Conservation (phyloP, 2,113 vertebrate species). For the Hirundichthys speculiger region DNA sequence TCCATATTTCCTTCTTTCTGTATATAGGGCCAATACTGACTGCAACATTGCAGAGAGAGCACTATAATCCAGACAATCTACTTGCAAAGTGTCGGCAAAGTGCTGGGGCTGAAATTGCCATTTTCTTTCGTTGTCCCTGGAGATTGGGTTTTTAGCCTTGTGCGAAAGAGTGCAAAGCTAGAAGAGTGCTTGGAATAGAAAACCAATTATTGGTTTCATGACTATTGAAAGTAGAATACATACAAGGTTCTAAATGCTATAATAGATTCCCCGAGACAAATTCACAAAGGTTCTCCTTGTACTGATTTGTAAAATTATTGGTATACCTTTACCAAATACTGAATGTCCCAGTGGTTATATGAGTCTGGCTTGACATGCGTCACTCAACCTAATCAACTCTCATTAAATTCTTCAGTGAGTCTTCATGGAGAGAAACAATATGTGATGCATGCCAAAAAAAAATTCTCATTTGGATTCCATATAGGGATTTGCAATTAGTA, state of each 20-base stretch:
- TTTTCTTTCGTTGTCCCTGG: conserved; percentile 56
- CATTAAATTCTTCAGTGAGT: neutral
- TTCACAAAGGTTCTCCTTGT: conserved; percentile 32
- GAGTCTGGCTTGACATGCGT: neutral
- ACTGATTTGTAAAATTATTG: conserved; percentile 38
- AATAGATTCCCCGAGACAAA: conserved; percentile 31
- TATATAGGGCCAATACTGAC: conserved; percentile 34
- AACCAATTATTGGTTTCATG: conserved; percentile 61
- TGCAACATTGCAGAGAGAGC: conserved; percentile 54
- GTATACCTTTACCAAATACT: neutral
- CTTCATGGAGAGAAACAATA: neutral
- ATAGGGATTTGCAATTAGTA: neutral
- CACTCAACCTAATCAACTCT: neutral
- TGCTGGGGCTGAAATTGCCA: conserved; percentile 64
- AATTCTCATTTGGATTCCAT: neutral
- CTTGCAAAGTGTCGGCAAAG: conserved; percentile 60
- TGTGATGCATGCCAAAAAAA: neutral
- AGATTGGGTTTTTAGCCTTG: conserved; percentile 64
- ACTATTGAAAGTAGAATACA: conserved; percentile 45
- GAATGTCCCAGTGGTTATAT: too few relatives aligned
- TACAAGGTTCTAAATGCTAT: conserved; percentile 28
- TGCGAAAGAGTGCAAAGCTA: conserved; percentile 62
- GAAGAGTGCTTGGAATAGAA: conserved; percentile 59
- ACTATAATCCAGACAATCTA: conserved; percentile 63
- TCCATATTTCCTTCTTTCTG: conserved; percentile 10